A percentile compares a stretch with the other conserved stretches of the same genome.
phyloP scores from a whole-genome alignment of 2,797 vertebrate species.

The Macropus fuliginosus region DNA sequence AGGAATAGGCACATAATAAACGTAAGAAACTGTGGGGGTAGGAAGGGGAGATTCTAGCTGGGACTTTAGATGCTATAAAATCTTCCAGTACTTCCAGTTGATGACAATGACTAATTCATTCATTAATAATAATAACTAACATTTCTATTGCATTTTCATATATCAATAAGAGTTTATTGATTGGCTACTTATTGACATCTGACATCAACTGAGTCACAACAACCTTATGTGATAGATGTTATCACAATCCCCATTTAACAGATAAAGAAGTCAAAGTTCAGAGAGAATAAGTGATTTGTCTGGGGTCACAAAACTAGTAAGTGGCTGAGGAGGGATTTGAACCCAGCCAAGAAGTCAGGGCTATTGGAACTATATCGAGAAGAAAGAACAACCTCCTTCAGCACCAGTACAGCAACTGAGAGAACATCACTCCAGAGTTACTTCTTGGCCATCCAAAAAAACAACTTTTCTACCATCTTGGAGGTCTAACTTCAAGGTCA shows the following conservation, averaged over 20 bases:
- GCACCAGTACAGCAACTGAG: slow-evolving; percentile 99
- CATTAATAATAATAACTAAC: not conserved
- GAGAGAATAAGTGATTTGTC: not conserved
- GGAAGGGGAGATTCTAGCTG: not conserved
- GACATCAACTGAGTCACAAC: not conserved
- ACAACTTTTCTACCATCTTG: slow-evolving; percentile 99
- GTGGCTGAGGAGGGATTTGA: not conserved
- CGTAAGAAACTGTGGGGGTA: not conserved
- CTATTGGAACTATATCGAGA: slow-evolving; percentile 92
- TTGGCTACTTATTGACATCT: not conserved
- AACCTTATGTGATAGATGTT: not conserved
- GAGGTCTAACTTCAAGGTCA: slow-evolving; percentile 71
- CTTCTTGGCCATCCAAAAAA: slow-evolving; percentile 91
- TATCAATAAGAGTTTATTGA: not conserved
- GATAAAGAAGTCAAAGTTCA: not conserved
- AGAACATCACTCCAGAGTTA: slow-evolving; percentile 95
- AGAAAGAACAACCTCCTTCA: slow-evolving; percentile 95
- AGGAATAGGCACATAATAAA: not conserved
- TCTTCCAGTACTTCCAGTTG: not conserved
- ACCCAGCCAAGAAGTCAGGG: slow-evolving; percentile 94
- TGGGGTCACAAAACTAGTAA: not conserved
- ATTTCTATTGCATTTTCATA: not conserved
- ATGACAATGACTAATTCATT: not conserved
- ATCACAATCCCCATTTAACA: not conserved
- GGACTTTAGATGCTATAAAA: not conserved